Percentiles rank a stretch among this genome's conserved stretches.
Evolutionary conservation across 1,140 invertebrate genomes (phyloP).

Genomic region (Lepidurus couesii): DNA sequence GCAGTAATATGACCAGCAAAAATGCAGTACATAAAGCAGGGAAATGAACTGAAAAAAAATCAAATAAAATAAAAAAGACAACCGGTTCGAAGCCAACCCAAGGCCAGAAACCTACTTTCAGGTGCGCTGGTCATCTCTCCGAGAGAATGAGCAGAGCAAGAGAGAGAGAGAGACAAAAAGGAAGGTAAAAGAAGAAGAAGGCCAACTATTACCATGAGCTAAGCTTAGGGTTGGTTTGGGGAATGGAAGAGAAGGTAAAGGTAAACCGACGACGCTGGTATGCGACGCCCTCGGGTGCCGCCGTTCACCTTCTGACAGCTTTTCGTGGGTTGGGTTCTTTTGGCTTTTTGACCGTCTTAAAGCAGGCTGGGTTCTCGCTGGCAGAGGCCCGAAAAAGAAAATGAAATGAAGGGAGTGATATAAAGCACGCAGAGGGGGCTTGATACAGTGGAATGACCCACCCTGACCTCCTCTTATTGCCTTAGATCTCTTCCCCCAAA

Average conservation of each 20-base stretch:
- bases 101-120: slow-evolving; percentile 14
- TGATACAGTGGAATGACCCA: slow-evolving; percentile 15
- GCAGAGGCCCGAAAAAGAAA: neutral
- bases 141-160: too few species aligned
- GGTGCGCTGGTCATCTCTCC: too few species aligned
- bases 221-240: too few species aligned
- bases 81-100: neutral
- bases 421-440: neutral
- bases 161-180: too few species aligned
- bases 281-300: slow-evolving; percentile 19
- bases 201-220: too few species aligned
- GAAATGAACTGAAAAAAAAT: neutral
- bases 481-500: too few species aligned
- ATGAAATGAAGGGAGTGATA: neutral
- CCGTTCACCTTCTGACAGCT: slow-evolving; percentile 6
- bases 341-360: too few species aligned
- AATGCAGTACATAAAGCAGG: neutral
- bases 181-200: too few species aligned
- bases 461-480: neutral
- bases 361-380: too few species aligned
- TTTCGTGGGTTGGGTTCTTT: neutral
- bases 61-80: neutral
- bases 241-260: neutral
- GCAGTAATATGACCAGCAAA: neutral
- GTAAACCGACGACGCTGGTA: slow-evolving; percentile 16